phyloP scores from a whole-genome alignment of 2,888 invertebrate genomes.

The Bombylius major region DNA sequence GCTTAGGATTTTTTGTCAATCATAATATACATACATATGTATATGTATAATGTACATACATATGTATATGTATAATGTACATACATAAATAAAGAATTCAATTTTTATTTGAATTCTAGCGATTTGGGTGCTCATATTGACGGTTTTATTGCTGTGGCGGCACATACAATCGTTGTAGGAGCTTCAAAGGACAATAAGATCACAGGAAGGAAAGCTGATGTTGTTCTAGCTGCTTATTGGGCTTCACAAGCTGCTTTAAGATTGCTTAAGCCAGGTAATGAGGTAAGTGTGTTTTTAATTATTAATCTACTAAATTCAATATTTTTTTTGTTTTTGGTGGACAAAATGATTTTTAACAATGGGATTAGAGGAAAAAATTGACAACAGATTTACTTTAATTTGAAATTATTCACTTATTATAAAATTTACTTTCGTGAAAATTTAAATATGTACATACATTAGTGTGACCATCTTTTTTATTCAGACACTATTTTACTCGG shows the following conservation, averaged over 20 bases:
- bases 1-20: no score
- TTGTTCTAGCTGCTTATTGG: conserved; percentile 85
- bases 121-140: conserved; percentile 98
- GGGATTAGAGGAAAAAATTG: no score
- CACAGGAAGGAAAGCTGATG: conserved; percentile 86
- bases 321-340: no score
- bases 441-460: no score
- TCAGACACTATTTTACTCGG: no score
- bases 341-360: no score
- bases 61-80: no score
- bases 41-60: no score
- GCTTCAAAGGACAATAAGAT: conserved; percentile 59
- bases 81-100: neutral
- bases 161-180: conserved; percentile 88
- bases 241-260: conserved; percentile 93
- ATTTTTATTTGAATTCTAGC: conserved; percentile 37
- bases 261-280: conserved; percentile 80
- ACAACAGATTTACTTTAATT: no score
- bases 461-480: no score
- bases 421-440: no score
- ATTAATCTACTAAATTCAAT: neutral
- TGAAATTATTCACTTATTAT: no score
- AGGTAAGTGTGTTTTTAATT: conserved; percentile 43
- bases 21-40: neutral
- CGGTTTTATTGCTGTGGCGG: conserved; percentile 96